Conservation (phyloP, 2,797 vertebrate genomes). For the Muraenolepis orangiensis region DNA sequence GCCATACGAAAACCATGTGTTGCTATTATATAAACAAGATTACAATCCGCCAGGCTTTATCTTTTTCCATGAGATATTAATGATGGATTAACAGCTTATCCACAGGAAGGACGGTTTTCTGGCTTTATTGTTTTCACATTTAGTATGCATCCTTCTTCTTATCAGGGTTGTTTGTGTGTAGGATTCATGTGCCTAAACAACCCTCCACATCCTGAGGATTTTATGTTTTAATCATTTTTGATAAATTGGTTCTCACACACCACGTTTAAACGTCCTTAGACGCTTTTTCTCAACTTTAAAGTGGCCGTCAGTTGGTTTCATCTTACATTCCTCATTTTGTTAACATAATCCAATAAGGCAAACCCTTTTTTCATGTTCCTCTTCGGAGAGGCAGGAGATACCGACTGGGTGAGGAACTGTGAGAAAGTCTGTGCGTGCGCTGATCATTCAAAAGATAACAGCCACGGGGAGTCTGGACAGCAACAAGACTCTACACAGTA, state of each 20-base stretch:
- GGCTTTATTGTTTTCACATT: neutral
- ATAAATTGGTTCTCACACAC: neutral
- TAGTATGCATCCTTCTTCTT: neutral
- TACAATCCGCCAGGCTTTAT: neutral
- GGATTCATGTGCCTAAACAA: neutral
- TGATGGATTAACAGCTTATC: neutral
- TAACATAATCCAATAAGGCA: slow-evolving; percentile 56
- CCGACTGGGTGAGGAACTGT: slow-evolving; percentile 53
- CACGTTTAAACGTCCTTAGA: slow-evolving; percentile 11
- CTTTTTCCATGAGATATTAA: neutral
- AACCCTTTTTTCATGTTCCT: slow-evolving; percentile 45
- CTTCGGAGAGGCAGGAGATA: slow-evolving; percentile 48
- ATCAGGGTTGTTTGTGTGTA: neutral
- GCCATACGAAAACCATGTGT: neutral
- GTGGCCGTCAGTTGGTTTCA: slow-evolving; percentile 28
- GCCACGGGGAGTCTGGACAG: slow-evolving; percentile 35
- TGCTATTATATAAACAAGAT: neutral
- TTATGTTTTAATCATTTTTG: neutral
- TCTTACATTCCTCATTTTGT: slow-evolving; percentile 44
- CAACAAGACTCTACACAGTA: slow-evolving; percentile 14
- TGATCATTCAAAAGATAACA: slow-evolving; percentile 51
- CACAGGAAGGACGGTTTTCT: neutral
- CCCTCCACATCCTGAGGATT: neutral
- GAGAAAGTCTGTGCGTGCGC: slow-evolving; percentile 53
- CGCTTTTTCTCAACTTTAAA: slow-evolving; percentile 14